phyloP scores from a whole-genome alignment of 2,888 invertebrate species.

The Ormia ochracea region DNA sequence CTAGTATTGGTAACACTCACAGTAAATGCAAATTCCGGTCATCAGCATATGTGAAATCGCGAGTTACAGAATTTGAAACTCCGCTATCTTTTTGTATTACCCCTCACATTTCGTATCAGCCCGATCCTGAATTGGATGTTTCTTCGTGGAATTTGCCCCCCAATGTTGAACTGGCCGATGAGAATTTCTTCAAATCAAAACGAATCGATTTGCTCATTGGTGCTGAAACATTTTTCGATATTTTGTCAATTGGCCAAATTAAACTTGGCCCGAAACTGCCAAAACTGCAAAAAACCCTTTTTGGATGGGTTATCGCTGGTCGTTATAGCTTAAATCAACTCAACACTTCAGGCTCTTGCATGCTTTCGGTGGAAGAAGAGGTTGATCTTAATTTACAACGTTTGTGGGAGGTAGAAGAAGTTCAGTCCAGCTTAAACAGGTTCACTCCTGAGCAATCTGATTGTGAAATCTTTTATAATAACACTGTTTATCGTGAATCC shows the following conservation, averaged over 20 bases:
- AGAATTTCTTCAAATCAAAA: conserved; percentile 50
- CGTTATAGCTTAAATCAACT: conserved; percentile 9
- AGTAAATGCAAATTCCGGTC: conserved; percentile 42
- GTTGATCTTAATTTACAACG: no score
- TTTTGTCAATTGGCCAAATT: conserved; percentile 56
- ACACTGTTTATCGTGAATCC: conserved; percentile 12
- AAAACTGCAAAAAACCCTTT: conserved; percentile 47
- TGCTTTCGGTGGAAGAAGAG: conserved; percentile 2
- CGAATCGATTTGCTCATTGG: conserved; percentile 51
- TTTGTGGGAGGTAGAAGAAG: conserved; percentile 24
- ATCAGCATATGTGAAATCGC: conserved; percentile 49
- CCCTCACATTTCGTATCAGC: conserved; percentile 52
- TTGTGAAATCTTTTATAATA: conserved; percentile 39
- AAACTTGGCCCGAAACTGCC: conserved; percentile 43
- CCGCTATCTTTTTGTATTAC: conserved; percentile 48
- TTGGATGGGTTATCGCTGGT: neutral
- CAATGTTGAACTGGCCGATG: conserved; percentile 49
- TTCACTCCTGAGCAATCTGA: conserved; percentile 11
- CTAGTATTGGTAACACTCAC: no score
- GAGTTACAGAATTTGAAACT: neutral
- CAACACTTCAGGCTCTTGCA: neutral
- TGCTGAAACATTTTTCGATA: conserved; percentile 51
- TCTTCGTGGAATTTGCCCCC: conserved; percentile 42
- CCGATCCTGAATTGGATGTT: conserved; percentile 31
- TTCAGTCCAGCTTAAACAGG: neutral